Evolutionary conservation across 1,140 invertebrate species (phyloP), one percentile per base, ranked within the genome.

Genomic region (Ips nitidus): DNA sequence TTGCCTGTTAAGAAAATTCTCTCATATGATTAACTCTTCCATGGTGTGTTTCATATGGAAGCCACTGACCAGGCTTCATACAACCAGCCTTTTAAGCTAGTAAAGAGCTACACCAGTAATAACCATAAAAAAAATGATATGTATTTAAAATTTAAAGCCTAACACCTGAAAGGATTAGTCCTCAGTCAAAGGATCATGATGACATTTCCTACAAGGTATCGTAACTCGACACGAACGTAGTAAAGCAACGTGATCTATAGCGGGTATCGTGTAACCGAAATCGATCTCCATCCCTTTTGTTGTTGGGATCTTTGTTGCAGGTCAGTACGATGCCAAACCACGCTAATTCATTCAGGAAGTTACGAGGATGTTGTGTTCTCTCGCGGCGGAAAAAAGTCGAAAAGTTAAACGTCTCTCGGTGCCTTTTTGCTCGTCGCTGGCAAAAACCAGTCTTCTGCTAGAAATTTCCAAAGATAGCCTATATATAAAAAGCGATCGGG

Each of bases 101-200:
- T 22, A 22, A 22, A 22, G 22, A 22, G 22, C 22, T 22, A 60
- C 43, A 45, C 41, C 58, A 41, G 22, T 22, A 22, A 22, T 22
- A 22, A 22, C 22, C 22, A 22, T 22, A 22, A 22, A 22, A 22
- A 22, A 22, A 22, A 22, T 22, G 22, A 22, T 22, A 22, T 22
- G 22, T 22, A 22, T 22, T 22, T 22, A 22, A 22, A 22, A 22
- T 22, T 22, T 22, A 22, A 22, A 22, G 22, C 22, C 45, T 3
- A 50, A 59, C 65, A 66, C 65, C 53, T 66, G 65, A 66, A 66
- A 40, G 65, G 43, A 60, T 68, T 68, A 60, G 59, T 68, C 53
- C 63, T 57, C 43, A 22, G 4, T 43, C 42, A 37, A 36, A 40
- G 52, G 37, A 41, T 65, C 60, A 47, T 62, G 7, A 62, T 62